Conservation (phyloP, 1,140 invertebrate genomes). For the Dendrolimus punctatus region DNA sequence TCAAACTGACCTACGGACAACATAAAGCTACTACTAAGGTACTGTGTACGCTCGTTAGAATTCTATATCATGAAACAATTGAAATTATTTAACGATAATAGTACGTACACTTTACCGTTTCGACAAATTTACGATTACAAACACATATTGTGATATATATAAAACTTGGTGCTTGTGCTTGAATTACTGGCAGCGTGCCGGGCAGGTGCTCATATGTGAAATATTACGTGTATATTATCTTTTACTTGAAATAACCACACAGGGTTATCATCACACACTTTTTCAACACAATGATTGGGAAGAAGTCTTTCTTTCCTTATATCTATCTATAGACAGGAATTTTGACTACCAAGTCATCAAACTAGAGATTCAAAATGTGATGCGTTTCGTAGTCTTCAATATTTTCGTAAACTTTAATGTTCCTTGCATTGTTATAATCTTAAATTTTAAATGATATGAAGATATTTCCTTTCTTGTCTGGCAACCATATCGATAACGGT, state of each 20-base stretch:
- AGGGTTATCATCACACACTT: constrained; percentile 35
- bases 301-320: constrained; percentile 16
- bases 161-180: constrained; percentile 70
- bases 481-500: too few relatives aligned
- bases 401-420: too few relatives aligned
- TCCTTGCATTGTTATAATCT: too few relatives aligned
- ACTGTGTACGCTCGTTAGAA: constrained; percentile 35
- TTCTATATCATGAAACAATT: too few relatives aligned
- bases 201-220: constrained; percentile 69
- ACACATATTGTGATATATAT: constrained; percentile 65
- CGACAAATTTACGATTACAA: constrained; percentile 61
- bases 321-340: background rate
- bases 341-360: background rate
- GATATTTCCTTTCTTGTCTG: too few relatives aligned
- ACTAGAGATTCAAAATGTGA: background rate
- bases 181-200: constrained; percentile 69
- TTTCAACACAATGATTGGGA: constrained; percentile 26
- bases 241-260: constrained; percentile 60
- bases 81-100: constrained; percentile 1
- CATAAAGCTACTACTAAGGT: constrained; percentile 67
- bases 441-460: too few relatives aligned
- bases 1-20: constrained; percentile 57
- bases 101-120: constrained; percentile 52
- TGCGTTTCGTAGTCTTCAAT: background rate
- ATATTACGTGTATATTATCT: constrained; percentile 49